A percentile compares a stretch with the other conserved stretches of the same genome.
Conservation (phyloP, 2,797 vertebrate genomes). For the Sebastes minor region DNA sequence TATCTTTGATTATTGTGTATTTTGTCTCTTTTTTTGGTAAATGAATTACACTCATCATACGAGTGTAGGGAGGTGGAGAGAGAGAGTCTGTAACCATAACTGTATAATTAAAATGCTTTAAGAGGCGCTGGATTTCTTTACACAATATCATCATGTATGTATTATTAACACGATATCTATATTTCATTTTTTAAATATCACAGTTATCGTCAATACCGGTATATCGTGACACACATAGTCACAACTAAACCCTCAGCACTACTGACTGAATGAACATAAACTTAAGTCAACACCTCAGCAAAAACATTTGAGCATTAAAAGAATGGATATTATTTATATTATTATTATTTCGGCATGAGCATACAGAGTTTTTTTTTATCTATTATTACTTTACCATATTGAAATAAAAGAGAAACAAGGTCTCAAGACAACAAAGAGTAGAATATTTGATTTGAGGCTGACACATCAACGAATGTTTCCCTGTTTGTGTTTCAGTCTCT, state of each 20-base stretch:
- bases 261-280: not conserved
- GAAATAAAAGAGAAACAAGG: not conserved
- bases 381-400: not conserved
- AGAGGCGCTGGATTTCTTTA: no score
- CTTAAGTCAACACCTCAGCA: not conserved
- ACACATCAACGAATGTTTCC: not conserved
- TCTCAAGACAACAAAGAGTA: not conserved
- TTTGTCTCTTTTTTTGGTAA: no score
- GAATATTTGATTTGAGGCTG: not conserved
- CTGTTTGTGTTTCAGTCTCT: slow-evolving; percentile 84
- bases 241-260: not conserved
- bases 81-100: no score
- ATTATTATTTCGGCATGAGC: not conserved
- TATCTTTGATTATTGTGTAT: no score
- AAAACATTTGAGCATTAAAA: not conserved
- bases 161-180: no score
- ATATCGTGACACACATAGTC: no score
- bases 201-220: no score
- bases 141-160: no score
- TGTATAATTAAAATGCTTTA: no score
- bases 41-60: no score
- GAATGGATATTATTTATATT: not conserved
- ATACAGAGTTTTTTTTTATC: not conserved
- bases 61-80: no score
- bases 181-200: no score